Base-by-base conservation (phyloP, 2,888 invertebrate genomes). In the Meiosimyza decipiens region DNA sequence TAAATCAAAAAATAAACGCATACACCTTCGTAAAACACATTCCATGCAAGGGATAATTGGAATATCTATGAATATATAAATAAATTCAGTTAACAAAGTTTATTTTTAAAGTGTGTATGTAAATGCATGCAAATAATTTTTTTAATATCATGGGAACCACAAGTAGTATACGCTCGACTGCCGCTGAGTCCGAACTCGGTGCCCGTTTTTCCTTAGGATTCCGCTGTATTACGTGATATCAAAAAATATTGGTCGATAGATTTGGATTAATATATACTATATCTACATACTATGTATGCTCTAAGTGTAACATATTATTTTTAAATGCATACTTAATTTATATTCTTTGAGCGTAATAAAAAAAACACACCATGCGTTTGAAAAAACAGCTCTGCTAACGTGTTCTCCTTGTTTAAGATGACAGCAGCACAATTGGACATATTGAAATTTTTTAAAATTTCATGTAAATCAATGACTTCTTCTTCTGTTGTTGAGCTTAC, bases 341-440 rank as follows among this genome's bases (percentile, higher is more conserved):
- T 33, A 33, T 22, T 6, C 33, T 63, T 22, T 22, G 22, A 22
- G 22, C 3, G 28, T 40, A 55, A n/a, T 40, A 28, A 7, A 2
- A 22, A 40, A 5, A 40, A 71, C 18, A 54, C 62, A 78, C 77
- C 74, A 28, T 77, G 59, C 1, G 15, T 40, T 18, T 33, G 57
- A 1, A 74, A 70, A 55, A 77, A 78, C 9, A 73, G 59, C 16
- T 65, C 52, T 62, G 76, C 54, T 65, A 52, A 33, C 6, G 73
- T 22, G 15, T 60, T 16, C 9, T 69, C 18, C 6, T 60, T 51
- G 1, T 73, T 73, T 18, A 73, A 70, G 2, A 76, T 74, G 22
- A 75, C 65, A 1, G 73, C 77, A 13, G 71, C 73, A 62, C 77
- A 79, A 40, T 76, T 77, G 11, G 69, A 65, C 6, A 79, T 63